These are phyloP conservation scores for Pangasius macronema DNA, from an alignment of 2,797 vertebrate genomes.

Conservation along the genomic window DNA sequence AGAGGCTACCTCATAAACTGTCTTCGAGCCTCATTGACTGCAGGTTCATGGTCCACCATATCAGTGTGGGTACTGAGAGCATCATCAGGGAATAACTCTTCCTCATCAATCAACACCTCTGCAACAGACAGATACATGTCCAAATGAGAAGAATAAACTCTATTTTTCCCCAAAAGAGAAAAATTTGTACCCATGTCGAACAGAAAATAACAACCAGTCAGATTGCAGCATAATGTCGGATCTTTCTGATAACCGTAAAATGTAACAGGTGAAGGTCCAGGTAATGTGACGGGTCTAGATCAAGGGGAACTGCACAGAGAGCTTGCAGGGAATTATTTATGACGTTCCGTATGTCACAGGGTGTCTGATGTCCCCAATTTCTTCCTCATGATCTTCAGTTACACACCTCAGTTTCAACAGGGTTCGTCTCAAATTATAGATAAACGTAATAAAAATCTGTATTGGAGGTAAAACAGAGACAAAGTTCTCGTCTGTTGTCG, in stretches of 20 bases:
- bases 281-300: not conserved
- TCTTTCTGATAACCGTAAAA: not conserved
- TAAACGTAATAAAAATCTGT: not conserved
- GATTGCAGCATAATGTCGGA: not conserved
- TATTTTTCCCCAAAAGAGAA: not conserved
- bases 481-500: too few relatives aligned
- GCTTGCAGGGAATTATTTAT: not conserved
- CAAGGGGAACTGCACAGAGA: not conserved
- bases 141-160: not conserved
- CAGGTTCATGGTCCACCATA: conserved; percentile 84
- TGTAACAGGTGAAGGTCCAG: too few relatives aligned
- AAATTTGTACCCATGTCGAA: not conserved
- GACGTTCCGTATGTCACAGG: not conserved
- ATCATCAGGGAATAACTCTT: conserved; percentile 83
- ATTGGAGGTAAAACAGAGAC: too few relatives aligned
- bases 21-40: conserved; percentile 83
- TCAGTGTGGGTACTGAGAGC: conserved; percentile 88
- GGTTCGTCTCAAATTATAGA: not conserved
- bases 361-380: not conserved
- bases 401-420: not conserved
- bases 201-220: not conserved
- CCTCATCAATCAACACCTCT: conserved; percentile 76
- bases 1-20: conserved; percentile 85
- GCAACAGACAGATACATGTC: conserved; percentile 36
- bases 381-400: not conserved